Conservation (phyloP, 1,140 invertebrate species). For the Drosophila miranda region DNA sequence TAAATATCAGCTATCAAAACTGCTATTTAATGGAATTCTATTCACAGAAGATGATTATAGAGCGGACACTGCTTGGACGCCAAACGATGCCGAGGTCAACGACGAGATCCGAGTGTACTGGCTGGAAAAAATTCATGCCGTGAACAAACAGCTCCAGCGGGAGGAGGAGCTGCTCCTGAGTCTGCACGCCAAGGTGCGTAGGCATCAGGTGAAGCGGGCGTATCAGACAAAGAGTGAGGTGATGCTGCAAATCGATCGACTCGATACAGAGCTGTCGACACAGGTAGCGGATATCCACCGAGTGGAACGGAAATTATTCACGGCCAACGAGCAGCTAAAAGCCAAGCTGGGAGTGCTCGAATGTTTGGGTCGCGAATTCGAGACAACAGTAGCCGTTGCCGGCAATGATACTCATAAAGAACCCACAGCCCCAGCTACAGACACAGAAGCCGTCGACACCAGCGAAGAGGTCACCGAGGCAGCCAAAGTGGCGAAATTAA, state of each 20-base stretch:
- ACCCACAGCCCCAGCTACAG: not conserved
- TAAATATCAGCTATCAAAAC: no score
- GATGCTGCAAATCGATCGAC: constrained; percentile 72
- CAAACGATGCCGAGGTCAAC: not conserved
- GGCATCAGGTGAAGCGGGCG: constrained; percentile 85
- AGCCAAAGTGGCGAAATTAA: not conserved
- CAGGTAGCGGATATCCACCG: constrained; percentile 85
- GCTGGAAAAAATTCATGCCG: constrained; percentile 87
- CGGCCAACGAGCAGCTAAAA: constrained; percentile 86
- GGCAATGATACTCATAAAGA: no score
- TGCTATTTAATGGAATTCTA: no score
- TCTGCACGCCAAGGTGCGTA: constrained; percentile 86
- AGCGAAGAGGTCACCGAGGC: no score
- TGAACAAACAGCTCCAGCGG: constrained; percentile 88
- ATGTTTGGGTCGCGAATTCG: constrained; percentile 86
- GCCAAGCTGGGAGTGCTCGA: constrained; percentile 86
- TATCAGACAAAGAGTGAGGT: constrained; percentile 83
- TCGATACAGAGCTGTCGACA: constrained; percentile 84
- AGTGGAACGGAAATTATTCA: constrained; percentile 85
- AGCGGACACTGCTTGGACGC: not conserved
- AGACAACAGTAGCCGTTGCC: constrained; percentile 68
- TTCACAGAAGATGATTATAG: no score
- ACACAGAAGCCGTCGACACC: not conserved
- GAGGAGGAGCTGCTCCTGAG: constrained; percentile 88
- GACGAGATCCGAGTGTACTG: constrained; percentile 85